Evolutionary conservation across 92 coral and sea anemone genomes (phyloP).

Genomic region (Palythoa grandiflora): DNA sequence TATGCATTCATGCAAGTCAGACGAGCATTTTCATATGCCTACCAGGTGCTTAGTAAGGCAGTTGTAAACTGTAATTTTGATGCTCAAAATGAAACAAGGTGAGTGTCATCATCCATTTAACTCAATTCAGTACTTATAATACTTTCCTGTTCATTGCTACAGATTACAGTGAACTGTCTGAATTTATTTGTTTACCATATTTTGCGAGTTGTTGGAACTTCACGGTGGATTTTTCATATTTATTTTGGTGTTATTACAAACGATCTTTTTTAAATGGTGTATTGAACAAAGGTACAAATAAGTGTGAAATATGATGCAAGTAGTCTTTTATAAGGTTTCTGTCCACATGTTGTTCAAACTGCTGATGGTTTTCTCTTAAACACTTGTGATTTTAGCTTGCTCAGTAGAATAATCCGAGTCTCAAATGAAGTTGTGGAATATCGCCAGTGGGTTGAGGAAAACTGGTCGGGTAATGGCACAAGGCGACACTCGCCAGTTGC

Average conservation of each 20-base stretch:
- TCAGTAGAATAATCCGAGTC: constrained; percentile 83
- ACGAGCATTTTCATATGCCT: constrained; percentile 87
- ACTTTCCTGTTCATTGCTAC: too few relatives aligned
- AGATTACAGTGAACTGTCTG: too few relatives aligned
- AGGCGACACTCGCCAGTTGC: constrained; percentile 45
- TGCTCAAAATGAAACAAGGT: constrained; percentile 61
- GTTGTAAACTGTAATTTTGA: constrained; percentile 65
- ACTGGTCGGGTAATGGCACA: constrained; percentile 57
- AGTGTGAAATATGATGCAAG: too few relatives aligned
- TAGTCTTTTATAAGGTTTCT: too few relatives aligned
- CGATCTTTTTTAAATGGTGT: too few relatives aligned
- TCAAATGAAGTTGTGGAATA: constrained; percentile 82
- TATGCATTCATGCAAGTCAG: constrained; percentile 90
- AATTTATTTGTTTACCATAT: too few relatives aligned
- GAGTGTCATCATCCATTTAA: neutral
- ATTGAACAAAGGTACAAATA: too few relatives aligned
- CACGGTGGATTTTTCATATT: too few relatives aligned
- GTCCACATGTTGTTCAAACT: too few relatives aligned
- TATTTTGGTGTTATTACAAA: too few relatives aligned
- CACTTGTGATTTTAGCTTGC: constrained; percentile 52
- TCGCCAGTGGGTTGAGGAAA: constrained; percentile 81
- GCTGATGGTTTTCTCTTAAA: too few relatives aligned
- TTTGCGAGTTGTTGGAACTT: too few relatives aligned
- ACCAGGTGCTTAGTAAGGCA: constrained; percentile 62
- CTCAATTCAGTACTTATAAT: neutral